A percentile compares a stretch with the other conserved stretches of the same genome.
phyloP scores from a whole-genome alignment of 2,888 invertebrate species.

The Drosophila paranaensis region DNA sequence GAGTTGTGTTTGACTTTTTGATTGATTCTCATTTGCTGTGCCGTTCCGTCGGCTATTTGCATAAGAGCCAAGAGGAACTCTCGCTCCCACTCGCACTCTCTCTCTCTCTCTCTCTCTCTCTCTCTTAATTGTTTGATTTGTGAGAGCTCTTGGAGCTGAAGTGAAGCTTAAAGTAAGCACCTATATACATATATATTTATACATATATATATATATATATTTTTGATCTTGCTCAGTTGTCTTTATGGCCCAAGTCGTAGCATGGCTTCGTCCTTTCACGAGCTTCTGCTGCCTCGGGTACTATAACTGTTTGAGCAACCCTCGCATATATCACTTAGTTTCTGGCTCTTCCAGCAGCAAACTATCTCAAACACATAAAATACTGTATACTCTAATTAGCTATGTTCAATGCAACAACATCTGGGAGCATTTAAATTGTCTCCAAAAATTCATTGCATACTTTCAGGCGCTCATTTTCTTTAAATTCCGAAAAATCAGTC shows the following conservation, averaged over 20 bases:
- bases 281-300: too few species aligned
- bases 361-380: too few species aligned
- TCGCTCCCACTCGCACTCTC: too few species aligned
- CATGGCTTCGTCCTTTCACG: too few species aligned
- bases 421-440: neutral
- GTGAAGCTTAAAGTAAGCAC: neutral
- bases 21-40: conserved; percentile 40
- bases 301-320: too few species aligned
- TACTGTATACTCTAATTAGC: too few species aligned
- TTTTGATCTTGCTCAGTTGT: neutral
- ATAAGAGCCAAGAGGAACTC: neutral
- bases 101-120: too few species aligned
- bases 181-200: too few species aligned
- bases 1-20: conserved; percentile 48
- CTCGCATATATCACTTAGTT: too few species aligned
- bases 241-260: too few species aligned
- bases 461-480: neutral
- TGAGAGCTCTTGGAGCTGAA: neutral
- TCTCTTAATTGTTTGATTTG: conserved; percentile 1
- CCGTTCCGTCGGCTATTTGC: conserved; percentile 1
- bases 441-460: conserved; percentile 7
- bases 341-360: too few species aligned
- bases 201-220: neutral
- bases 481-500: conserved; percentile 24
- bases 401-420: too few species aligned